These are phyloP conservation scores for Furcifer pardalis DNA, from an alignment of 2,797 vertebrate genomes.

Conservation along the genomic window DNA sequence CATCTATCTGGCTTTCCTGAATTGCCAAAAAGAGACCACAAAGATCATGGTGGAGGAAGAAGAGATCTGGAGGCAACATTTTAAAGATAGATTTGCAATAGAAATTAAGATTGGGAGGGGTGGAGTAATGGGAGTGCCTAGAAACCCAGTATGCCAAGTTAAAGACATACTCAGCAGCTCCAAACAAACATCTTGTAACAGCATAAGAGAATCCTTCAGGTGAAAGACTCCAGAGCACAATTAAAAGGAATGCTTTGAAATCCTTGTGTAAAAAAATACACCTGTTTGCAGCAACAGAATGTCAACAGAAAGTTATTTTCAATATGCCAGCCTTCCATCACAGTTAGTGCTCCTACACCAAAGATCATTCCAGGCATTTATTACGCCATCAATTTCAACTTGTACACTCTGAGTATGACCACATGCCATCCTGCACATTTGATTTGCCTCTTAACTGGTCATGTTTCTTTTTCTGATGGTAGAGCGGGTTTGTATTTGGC, in stretches of 20 bases:
- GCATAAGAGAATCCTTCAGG: not conserved
- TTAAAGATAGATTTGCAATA: not conserved
- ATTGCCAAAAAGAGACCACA: not conserved
- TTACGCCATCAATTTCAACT: not conserved
- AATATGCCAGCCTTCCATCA: not conserved
- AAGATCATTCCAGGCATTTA: not conserved
- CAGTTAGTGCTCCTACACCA: not conserved
- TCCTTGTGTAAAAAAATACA: not conserved
- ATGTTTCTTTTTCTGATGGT: not conserved
- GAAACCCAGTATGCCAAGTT: too few species aligned
- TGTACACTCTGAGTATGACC: not conserved
- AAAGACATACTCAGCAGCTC: not conserved
- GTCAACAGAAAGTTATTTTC: not conserved
- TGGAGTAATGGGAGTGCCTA: not conserved
- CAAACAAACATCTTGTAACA: not conserved
- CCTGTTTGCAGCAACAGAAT: too few species aligned
- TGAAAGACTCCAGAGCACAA: not conserved
- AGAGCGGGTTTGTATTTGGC: not conserved
- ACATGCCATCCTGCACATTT: not conserved
- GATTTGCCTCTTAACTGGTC: not conserved
- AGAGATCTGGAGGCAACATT: not conserved
- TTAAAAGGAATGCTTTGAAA: not conserved
- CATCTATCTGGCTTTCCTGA: not conserved
- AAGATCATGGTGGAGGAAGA: not conserved
- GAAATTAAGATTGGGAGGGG: not conserved